A percentile compares a stretch with the other conserved stretches of the same genome.
Conservation (phyloP, 2,888 invertebrate species). For the Hartigia nigra region DNA sequence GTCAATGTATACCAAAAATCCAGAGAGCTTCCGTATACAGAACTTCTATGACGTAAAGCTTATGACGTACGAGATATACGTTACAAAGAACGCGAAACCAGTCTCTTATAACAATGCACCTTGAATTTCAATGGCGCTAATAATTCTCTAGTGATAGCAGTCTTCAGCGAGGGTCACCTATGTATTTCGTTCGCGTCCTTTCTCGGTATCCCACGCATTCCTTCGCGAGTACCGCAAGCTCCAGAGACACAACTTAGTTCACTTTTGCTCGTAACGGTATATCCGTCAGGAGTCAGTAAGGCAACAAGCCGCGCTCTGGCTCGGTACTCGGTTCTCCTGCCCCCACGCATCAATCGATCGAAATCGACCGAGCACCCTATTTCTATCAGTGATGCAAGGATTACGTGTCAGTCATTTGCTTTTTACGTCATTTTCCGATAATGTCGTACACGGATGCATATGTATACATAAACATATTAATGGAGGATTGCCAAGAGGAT, state of each 20-base stretch:
- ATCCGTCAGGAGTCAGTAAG: conserved; percentile 58
- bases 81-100: background rate
- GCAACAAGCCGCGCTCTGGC: conserved; percentile 48
- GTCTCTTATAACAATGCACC: background rate
- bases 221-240: conserved; percentile 55
- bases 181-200: conserved; percentile 21
- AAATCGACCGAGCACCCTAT: conserved; percentile 5
- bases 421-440: background rate
- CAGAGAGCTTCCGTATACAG: background rate
- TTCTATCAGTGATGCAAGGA: background rate
- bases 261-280: conserved; percentile 62
- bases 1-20: background rate
- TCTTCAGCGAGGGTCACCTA: background rate
- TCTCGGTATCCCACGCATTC: conserved; percentile 28
- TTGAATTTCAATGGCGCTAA: background rate
- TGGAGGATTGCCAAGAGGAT: too few species aligned
- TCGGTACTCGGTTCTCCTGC: background rate
- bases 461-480: background rate
- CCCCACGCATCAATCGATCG: conserved; percentile 4
- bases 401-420: background rate
- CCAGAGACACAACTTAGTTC: conserved; percentile 60
- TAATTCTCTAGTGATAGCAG: background rate
- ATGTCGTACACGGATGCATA: background rate
- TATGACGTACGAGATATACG: background rate
- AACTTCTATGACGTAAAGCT: background rate